Evolutionary conservation across 2,797 vertebrate genomes (phyloP).

Genomic region (Sphenodon punctatus): DNA sequence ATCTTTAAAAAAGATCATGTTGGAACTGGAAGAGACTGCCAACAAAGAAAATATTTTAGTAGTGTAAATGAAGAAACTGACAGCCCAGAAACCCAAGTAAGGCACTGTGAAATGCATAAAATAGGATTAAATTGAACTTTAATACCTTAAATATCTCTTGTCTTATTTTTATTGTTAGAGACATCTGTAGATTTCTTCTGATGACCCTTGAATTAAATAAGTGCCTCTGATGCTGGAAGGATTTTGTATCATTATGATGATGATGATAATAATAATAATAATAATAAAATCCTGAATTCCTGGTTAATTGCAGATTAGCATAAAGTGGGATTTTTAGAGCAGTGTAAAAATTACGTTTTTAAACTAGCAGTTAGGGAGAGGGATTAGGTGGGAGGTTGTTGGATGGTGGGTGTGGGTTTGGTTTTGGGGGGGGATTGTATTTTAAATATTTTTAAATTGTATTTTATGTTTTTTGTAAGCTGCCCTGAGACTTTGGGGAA

Average conservation of each 20-base stretch:
- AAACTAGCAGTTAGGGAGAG: too few species aligned
- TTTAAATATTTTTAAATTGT: too few species aligned
- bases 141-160: rapidly evolving
- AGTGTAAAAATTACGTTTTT: too few species aligned
- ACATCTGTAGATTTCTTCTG: neutral
- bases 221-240: neutral
- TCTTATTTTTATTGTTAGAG: neutral
- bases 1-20: neutral
- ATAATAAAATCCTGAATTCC: neutral
- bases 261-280: neutral
- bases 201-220: neutral
- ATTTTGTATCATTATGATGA: neutral
- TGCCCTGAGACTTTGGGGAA: too few species aligned
- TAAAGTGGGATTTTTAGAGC: neutral
- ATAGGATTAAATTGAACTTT: neutral
- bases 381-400: too few species aligned
- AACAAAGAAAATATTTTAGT: slow-evolving; percentile 4
- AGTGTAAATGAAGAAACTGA: slow-evolving; percentile 1
- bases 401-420: too few species aligned
- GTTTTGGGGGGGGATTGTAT: too few species aligned
- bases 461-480: too few species aligned
- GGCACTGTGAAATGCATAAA: neutral
- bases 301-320: neutral
- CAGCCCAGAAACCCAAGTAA: neutral
- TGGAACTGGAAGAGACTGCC: neutral